phyloP scores from a whole-genome alignment of 2,888 invertebrate species.

The Drosophila neonasuta region DNA sequence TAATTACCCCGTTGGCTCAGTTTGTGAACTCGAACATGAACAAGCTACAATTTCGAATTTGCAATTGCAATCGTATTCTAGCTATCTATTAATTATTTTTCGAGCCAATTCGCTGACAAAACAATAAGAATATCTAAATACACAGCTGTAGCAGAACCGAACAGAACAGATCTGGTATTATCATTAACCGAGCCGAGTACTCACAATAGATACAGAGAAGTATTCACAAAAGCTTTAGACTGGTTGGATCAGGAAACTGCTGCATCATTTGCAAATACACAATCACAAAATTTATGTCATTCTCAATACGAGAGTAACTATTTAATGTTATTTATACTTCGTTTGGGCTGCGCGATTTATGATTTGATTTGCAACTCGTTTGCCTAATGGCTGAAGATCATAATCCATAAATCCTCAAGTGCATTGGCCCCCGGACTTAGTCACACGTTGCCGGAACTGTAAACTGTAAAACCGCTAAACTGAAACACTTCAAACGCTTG shows the following conservation, averaged over 20 bases:
- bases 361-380: constrained; percentile 5
- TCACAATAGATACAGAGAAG: constrained; percentile 9
- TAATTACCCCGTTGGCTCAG: constrained; percentile 47
- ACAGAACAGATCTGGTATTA: constrained; percentile 3
- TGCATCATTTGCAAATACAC: constrained; percentile 36
- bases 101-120: constrained; percentile 23
- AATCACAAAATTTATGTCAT: constrained; percentile 10
- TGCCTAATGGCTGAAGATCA: constrained; percentile 11
- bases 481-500: neutral
- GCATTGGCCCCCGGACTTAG: constrained; percentile 23
- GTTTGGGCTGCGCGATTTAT: constrained; percentile 25
- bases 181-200: constrained; percentile 29
- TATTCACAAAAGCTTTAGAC: constrained; percentile 3
- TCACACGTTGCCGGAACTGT: constrained; percentile 34
- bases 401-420: constrained; percentile 27
- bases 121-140: constrained; percentile 36
- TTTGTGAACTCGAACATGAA: constrained; percentile 32
- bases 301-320: constrained; percentile 10
- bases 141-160: constrained; percentile 2
- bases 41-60: constrained; percentile 18
- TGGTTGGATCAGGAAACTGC: constrained; percentile 37
- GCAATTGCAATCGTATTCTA: constrained; percentile 26
- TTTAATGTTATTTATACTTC: constrained; percentile 15
- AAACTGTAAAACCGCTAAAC: constrained; percentile 11
- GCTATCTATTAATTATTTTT: constrained; percentile 38